Conservation (phyloP, 2,797 vertebrate genomes). For the Spinibarbus caldwelli region DNA sequence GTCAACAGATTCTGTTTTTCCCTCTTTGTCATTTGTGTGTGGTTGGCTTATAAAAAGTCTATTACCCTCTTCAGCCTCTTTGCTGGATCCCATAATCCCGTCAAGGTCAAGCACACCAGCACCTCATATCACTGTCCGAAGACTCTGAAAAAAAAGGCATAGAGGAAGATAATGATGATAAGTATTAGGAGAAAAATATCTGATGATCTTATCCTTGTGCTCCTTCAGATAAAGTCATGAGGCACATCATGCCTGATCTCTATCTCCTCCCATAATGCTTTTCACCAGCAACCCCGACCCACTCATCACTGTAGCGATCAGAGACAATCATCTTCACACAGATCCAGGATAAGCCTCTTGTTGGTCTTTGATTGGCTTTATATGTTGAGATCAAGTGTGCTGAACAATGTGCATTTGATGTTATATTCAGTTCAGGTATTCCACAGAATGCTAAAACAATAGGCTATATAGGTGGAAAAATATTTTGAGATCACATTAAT, state of each 20-base stretch:
- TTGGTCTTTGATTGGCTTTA: conserved; percentile 15
- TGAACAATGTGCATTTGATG: not conserved
- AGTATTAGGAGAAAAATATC: conserved; percentile 26
- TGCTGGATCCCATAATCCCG: conserved; percentile 11
- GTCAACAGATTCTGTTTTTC: not conserved
- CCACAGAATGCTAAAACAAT: not conserved
- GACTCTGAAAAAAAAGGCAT: not conserved
- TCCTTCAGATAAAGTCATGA: conserved; percentile 45
- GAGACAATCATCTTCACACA: conserved; percentile 44
- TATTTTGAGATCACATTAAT: too few species aligned
- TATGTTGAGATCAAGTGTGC: not conserved
- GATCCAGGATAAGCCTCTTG: conserved; percentile 31
- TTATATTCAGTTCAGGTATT: not conserved
- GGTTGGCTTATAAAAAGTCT: conserved; percentile 22
- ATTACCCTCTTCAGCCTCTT: conserved; percentile 17
- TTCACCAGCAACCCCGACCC: conserved; percentile 1
- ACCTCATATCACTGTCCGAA: not conserved
- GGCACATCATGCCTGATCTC: conserved; percentile 22
- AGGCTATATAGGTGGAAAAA: not conserved
- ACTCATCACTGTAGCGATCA: conserved; percentile 29
- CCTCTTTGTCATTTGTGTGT: not conserved
- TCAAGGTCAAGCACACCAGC: conserved; percentile 12
- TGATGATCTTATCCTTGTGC: conserved; percentile 36
- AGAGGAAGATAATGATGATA: conserved; percentile 27
- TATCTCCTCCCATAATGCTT: conserved; percentile 33